A percentile compares a stretch with the other conserved stretches of the same genome.
phyloP scores from a whole-genome alignment of 1,140 invertebrate species.

The Aethina tumida region DNA sequence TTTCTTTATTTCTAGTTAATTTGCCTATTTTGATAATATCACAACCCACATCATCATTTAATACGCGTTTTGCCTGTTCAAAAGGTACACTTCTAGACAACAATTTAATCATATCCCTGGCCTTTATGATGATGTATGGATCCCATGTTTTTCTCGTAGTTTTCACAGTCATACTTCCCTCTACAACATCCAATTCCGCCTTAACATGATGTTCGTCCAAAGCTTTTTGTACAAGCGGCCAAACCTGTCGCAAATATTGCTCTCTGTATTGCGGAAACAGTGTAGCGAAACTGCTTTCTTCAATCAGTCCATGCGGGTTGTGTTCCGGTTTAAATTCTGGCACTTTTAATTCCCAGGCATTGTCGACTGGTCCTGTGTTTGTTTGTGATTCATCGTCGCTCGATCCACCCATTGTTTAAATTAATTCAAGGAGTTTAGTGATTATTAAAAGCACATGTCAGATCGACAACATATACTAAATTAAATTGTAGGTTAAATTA shows the following conservation, averaged over 20 bases:
- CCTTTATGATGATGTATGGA: slow-evolving; percentile 95
- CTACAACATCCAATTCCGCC: slow-evolving; percentile 87
- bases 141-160: slow-evolving; percentile 98
- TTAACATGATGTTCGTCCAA: slow-evolving; percentile 69
- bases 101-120: slow-evolving; percentile 91
- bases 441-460: no score
- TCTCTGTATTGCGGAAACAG: slow-evolving; percentile 83
- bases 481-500: no score
- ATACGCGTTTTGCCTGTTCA: slow-evolving; percentile 80
- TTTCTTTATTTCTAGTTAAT: slow-evolving; percentile 83
- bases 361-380: slow-evolving; percentile 53
- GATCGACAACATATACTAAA: no score
- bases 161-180: slow-evolving; percentile 87
- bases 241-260: slow-evolving; percentile 91
- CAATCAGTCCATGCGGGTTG: slow-evolving; percentile 71
- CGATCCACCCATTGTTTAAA: slow-evolving; percentile 11
- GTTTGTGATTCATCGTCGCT: slow-evolving; percentile 22
- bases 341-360: slow-evolving; percentile 85
- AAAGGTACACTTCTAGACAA: slow-evolving; percentile 93
- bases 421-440: no score
- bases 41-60: slow-evolving; percentile 84
- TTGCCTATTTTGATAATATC: slow-evolving; percentile 97
- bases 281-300: slow-evolving; percentile 62
- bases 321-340: slow-evolving; percentile 84
- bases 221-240: slow-evolving; percentile 87